Base-by-base conservation (phyloP, 64 coral and sea anemone species). In the Montipora sp. region DNA sequence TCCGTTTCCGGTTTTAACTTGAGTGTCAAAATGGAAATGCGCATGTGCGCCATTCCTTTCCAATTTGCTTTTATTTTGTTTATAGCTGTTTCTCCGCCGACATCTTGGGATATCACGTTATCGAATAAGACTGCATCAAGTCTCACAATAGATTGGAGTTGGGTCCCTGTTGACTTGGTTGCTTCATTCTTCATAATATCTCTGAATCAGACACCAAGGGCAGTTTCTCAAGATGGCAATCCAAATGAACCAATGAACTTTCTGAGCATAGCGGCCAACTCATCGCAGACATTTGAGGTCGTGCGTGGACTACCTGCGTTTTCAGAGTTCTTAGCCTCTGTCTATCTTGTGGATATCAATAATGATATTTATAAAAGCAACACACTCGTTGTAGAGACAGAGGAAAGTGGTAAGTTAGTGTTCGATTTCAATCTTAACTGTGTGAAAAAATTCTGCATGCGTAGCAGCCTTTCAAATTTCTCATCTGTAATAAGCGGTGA, bases 361-460 rank as follows among this genome's bases (percentile, higher is more conserved):
- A 49, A 50, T 4, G 77, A 78, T 7, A 14, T 78, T 18, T 78
- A 78, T 18, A 78, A 78, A 78, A 78, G 77, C 46, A n/a, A 22
- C 3, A 51, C 46, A 48, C 14, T n/a, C n/a, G 3, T n/a, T 78
- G 77, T 78, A 5, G 46, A 78, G 48, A 78, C 77, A 19, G 77
- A 51, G 3, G 77, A 51, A 49, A 46, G 77, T 50, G 77, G 77
- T 78, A 78, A 78, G 77, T 78, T 11, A 57, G 53, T 57, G 53
- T 11, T 8, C 6, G 53, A 57, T 57, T 57, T 11, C 11, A 7
- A 1, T 57, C 53, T 8, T 3, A 8, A 57, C 53, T 36, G 11
- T 57, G 53, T 57, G 6, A 57, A 8, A 57, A 57, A 8, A 8
- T 57, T 11, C 27, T 36, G 27, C 27, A 36, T 36, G 19, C 19